phyloP scores from a whole-genome alignment of 1,140 invertebrate species.

The Augochlora pura region DNA sequence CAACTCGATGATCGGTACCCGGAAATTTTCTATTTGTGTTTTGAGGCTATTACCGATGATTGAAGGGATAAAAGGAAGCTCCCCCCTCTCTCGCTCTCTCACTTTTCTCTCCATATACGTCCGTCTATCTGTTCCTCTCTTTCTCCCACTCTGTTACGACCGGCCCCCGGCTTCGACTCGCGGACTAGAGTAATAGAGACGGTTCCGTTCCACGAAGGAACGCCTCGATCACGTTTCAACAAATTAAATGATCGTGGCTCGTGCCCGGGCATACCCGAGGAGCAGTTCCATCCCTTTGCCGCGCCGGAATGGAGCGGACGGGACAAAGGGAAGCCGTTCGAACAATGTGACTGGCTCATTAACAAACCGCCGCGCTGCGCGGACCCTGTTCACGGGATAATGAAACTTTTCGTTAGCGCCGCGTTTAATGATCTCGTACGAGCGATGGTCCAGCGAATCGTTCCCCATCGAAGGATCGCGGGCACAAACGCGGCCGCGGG shows the following conservation, averaged over 20 bases:
- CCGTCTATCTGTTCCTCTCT: too few relatives aligned
- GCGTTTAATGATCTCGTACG: not conserved
- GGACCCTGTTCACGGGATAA: not conserved
- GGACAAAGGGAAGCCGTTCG: not conserved
- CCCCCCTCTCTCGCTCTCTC: too few relatives aligned
- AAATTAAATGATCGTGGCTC: slow-evolving; percentile 10
- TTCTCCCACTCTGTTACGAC: too few relatives aligned
- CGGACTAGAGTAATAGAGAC: not conserved
- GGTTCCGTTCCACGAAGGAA: not conserved
- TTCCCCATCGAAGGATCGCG: too few relatives aligned
- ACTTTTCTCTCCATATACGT: too few relatives aligned
- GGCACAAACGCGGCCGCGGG: too few relatives aligned
- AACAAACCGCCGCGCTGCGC: not conserved
- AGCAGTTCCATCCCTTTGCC: not conserved
- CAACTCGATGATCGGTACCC: not conserved
- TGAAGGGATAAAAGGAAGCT: not conserved
- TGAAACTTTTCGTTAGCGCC: not conserved
- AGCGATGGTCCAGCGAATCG: too few relatives aligned
- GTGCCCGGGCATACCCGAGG: not conserved
- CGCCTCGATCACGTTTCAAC: slow-evolving; percentile 10
- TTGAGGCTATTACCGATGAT: slow-evolving; percentile 11
- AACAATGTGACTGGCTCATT: not conserved
- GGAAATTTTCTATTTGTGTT: slow-evolving; percentile 11
- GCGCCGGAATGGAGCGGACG: not conserved
- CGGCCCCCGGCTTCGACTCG: not conserved